Evolutionary conservation across 2,113 vertebrate species (phyloP).

Genomic region (Notarius quadriscutis): DNA sequence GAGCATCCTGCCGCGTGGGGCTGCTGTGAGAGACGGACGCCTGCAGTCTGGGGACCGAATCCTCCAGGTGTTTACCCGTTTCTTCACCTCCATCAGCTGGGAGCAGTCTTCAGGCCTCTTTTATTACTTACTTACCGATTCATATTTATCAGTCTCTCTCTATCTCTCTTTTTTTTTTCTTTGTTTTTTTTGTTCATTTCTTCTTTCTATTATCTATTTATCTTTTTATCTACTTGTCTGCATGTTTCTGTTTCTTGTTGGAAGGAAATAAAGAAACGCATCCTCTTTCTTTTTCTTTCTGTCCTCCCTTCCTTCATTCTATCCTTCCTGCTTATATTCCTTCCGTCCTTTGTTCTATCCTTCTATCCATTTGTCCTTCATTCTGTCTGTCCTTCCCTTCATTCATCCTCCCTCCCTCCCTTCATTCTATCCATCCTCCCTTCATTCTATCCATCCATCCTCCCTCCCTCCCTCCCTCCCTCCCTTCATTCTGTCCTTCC

Average conservation of each 20-base stretch:
- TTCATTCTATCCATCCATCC: no score
- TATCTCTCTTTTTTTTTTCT: no score
- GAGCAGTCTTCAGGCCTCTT: no score
- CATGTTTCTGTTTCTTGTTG: no score
- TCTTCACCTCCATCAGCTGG: not conserved
- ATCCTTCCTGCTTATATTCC: not conserved
- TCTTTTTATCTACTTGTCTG: no score
- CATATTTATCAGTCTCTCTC: no score
- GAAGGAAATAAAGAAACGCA: no score
- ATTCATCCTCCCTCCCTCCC: not conserved
- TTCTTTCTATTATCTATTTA: no score
- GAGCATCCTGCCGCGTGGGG: constrained; percentile 88
- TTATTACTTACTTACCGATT: not conserved
- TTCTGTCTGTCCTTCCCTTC: not conserved
- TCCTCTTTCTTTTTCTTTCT: no score
- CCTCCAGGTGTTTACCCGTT: constrained; percentile 75
- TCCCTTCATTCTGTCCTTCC: not conserved
- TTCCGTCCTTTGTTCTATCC: not conserved
- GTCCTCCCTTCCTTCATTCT: not conserved
- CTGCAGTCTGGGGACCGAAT: constrained; percentile 92
- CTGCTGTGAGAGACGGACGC: constrained; percentile 89
- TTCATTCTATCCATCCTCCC: no score
- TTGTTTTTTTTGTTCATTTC: not conserved
- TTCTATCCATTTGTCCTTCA: not conserved
- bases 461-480: not conserved